Evolutionary conservation across 2,113 vertebrate genomes (phyloP), one percentile per base, ranked within the genome.

Genomic region (Petroica traversi): DNA sequence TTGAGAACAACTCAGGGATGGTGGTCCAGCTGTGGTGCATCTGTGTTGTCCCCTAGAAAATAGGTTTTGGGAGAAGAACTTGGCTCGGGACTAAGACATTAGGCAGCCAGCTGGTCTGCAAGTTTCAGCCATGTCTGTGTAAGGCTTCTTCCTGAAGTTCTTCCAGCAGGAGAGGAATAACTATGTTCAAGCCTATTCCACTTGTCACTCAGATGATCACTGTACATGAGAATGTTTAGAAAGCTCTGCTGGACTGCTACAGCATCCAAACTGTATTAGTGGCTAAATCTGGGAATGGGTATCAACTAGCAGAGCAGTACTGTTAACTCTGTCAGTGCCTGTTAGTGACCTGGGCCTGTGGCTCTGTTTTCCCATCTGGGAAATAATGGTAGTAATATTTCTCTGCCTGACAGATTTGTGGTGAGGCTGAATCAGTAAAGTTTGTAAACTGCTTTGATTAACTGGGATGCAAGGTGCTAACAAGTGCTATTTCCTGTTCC

Each of bases 11-110:
- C 91, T 86, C 59, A 6, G 91, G 88, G 94, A 73, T 49, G 91
- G 91, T 96, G 96, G 95, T 97, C 96, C 96, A 97, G 95, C 85
- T 97, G 95, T 63, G 91, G 29, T 71, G 46, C 96, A 96, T 95
- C 95, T 96, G 95, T 95, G 89, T 86, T 0, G 5, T 94, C 79
- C 95, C 63, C 76, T 86, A 66, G 83, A 77, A 97, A 86, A 86
- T 43, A 51, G 38, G 57, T 86, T 79, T 81, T 84, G 72, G 75
- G 82, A 90, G 91, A 94, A 88, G 62, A 48, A 88, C 68, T 67
- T 96, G 96, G 95, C 96, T 93, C 79, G 19, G 67, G 20, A 51
- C 79, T 83, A 80, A 43, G 75, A 86, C 88, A 95, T 97, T 97
- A 88, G 95, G 94, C 92, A 94, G 83, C 63, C 96, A 97, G 96